phyloP scores from a whole-genome alignment of 2,797 vertebrate genomes.

The Microhierax caerulescens region DNA sequence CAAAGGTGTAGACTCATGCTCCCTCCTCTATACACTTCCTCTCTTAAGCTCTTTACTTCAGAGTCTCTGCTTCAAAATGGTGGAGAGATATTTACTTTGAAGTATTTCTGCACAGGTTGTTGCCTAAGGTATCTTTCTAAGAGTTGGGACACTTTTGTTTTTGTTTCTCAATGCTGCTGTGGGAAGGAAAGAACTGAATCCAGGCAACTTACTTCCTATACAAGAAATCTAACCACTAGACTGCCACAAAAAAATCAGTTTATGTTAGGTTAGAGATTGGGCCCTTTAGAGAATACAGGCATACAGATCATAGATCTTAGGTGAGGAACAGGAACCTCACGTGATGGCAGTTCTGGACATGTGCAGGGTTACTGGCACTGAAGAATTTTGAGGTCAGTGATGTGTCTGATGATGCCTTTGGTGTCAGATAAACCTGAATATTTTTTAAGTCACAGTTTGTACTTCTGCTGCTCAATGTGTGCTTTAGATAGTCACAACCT shows the following conservation, averaged over 20 bases:
- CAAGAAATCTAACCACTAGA: not conserved
- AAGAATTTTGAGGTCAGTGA: not conserved
- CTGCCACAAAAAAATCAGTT: not conserved
- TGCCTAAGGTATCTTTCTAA: not conserved
- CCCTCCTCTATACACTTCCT: not conserved
- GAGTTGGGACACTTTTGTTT: not conserved
- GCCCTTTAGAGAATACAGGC: not conserved
- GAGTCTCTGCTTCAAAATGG: not conserved
- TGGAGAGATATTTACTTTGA: not conserved
- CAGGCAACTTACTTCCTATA: not conserved
- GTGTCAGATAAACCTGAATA: not conserved
- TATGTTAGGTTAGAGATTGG: not conserved
- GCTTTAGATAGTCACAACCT: not conserved
- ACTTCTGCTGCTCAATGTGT: not conserved
- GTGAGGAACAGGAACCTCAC: not conserved
- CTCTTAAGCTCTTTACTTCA: not conserved
- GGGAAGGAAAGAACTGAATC: not conserved
- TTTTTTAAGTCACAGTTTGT: not conserved
- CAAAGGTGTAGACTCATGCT: not conserved
- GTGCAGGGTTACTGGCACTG: not conserved
- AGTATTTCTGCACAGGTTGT: not conserved
- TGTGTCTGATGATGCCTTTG: not conserved
- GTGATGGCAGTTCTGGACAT: not conserved
- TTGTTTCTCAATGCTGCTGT: not conserved
- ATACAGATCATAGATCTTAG: not conserved